Evolutionary conservation across 1,140 invertebrate genomes (phyloP), one percentile per base, ranked within the genome.

Genomic region (Acromyrmex echinatior): DNA sequence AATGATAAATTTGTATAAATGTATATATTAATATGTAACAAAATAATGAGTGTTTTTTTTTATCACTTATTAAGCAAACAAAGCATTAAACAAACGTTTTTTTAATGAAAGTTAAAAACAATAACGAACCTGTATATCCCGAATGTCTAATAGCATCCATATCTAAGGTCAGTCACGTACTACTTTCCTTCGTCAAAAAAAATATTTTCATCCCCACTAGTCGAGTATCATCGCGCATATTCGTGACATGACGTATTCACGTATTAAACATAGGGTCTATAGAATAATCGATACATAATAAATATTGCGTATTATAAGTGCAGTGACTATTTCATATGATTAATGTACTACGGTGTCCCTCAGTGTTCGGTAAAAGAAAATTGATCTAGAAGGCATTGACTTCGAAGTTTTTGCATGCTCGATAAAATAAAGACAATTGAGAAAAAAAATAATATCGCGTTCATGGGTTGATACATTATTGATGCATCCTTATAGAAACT

Each of bases 61-160:
- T 71, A 3, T n/a, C 5, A 16, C 14, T 9, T 60, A 58, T 25
- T 25, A 35, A 45, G 3, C 35, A 60, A 16, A 58, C 14, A 60
- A 77, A 51, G n/a, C 51, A 31, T n/a, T 16, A 31, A 56, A 16
- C 21, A 77, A 76, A 56, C 21, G 18, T 77, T n/a, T 49, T 49
- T 4, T 7, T 1, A 16, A 9, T 5, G 16, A 21, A 9, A 62
- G 49, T 53, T 66, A 49, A 3, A 51, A 84, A 60, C 14, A 5
- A 71, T n/a, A 51, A 68, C 28, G 51, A 28, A 86, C 84, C 76
- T 86, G 76, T 18, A 21, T 86, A n/a, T 60, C 56, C n/a, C 65
- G 76, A 53, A 31, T 58, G 18, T 31, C 14, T 28, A 66, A 10
- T 10, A 49, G 14, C 3, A 58, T 60, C 21, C 63, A 86, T 70